Evolutionary conservation across 2,113 vertebrate species (phyloP), one percentile per base, ranked within the genome.

Genomic region (Diadophis punctatus): DNA sequence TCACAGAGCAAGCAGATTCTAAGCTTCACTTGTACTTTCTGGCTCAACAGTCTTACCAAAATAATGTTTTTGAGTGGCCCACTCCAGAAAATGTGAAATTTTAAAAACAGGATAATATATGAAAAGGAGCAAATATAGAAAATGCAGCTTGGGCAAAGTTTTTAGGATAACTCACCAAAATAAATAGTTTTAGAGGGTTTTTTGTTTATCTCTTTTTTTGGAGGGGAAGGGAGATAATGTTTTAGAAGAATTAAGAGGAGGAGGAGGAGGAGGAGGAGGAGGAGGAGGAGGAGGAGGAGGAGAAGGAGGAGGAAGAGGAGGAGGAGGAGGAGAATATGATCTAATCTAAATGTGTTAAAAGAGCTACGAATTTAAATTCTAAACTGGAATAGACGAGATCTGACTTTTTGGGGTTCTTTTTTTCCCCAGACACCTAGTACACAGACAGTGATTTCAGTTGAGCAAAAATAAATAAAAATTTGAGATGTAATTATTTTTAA

Each of bases 11-110:
- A 97, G 96, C 97, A 96, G 97, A 97, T 96, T 97, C 95, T 84
- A 94, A 95, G 96, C 97, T 98, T 97, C 98, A 97, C 97, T 97
- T 98, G 96, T 95, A 97, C 97, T 98, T 98, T 96, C 97, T 97
- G 94, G 94, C 96, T 97, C 97, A 97, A 97, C 97, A 97, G 97
- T 97, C 97, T 97, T 96, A 95, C 95, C 94, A 96, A 97, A 97
- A 97, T 96, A 95, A 95, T 93, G 94, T 94, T 97, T 97, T 96
- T 95, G 94, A 97, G 86, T 80, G 93, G 4, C 86, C 96, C 93
- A 90, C 39, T 91, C 95, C 90, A 94, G 95, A 94, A 92, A 95
- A 93, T 80, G 25, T 91, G 94, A 95, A 95, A 90, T 93, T 93
- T 93, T 93, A 87, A 93, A 94, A 96, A 96, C 90, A 96, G 86